phyloP scores from a whole-genome alignment of 2,113 vertebrate genomes.

The Numenius arquata region DNA sequence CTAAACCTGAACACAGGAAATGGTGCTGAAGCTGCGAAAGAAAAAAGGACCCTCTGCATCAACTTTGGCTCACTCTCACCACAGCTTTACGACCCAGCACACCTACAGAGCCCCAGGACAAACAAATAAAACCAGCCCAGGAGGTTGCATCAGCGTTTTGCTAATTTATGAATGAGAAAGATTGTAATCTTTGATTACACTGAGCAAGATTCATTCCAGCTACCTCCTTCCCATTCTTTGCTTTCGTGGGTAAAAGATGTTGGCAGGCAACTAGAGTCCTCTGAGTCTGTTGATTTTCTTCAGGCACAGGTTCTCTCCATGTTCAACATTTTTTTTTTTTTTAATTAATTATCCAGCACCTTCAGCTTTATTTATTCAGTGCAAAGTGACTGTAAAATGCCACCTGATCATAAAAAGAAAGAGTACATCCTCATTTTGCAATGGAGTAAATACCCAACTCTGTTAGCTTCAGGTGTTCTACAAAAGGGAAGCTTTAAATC shows the following conservation, averaged over 20 bases:
- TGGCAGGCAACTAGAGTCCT: slow-evolving; percentile 14
- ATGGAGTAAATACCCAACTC: not conserved
- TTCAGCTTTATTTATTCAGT: slow-evolving; percentile 55
- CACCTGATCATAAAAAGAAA: not conserved
- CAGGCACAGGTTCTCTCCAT: not conserved
- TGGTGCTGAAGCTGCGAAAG: not conserved
- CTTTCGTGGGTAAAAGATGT: not conserved
- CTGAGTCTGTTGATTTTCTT: not conserved
- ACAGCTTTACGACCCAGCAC: not conserved
- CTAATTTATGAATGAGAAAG: not conserved
- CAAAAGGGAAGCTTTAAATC: not conserved
- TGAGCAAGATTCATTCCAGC: not conserved
- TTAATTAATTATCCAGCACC: slow-evolving; percentile 54
- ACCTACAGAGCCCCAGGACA: not conserved
- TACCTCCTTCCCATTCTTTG: not conserved
- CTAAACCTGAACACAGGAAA: not conserved
- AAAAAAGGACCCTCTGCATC: not conserved
- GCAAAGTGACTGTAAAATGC: slow-evolving; percentile 48
- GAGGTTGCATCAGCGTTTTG: not conserved
- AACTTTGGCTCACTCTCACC: not conserved
- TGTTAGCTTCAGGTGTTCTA: not conserved
- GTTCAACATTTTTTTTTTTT: not conserved
- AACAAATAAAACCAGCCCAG: not conserved
- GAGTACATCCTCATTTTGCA: not conserved
- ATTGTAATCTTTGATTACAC: not conserved